Conservation (phyloP, 2,888 invertebrate genomes). For the Carpatolechia fugitivella region DNA sequence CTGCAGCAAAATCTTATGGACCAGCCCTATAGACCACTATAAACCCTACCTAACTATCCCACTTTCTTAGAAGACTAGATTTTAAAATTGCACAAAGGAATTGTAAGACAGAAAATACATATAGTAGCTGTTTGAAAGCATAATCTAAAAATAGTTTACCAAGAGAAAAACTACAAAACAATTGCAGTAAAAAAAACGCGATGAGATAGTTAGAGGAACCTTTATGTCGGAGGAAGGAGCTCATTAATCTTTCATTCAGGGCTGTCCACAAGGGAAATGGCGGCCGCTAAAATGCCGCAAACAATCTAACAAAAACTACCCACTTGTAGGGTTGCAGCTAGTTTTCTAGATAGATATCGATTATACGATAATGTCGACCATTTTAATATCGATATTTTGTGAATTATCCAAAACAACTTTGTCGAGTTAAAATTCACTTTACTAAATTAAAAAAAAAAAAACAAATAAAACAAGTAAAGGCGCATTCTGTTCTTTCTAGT, state of each 20-base stretch:
- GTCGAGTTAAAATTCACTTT: no score
- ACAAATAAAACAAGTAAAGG: no score
- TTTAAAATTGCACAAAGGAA: neutral
- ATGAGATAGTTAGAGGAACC: slow-evolving; percentile 4
- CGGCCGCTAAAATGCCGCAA: slow-evolving; percentile 11
- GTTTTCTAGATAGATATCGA: no score
- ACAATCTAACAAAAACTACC: slow-evolving; percentile 2
- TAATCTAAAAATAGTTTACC: neutral
- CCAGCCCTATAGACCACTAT: neutral
- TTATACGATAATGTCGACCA: no score
- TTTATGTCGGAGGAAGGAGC: neutral
- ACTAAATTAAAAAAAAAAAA: no score
- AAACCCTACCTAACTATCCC: no score
- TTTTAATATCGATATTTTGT: no score
- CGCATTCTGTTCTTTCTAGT: no score
- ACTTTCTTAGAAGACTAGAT: no score
- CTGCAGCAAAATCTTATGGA: neutral
- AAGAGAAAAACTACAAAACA: neutral
- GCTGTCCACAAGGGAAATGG: slow-evolving; percentile 9
- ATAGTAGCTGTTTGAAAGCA: neutral
- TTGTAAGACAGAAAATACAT: neutral
- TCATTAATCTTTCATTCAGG: slow-evolving; percentile 30
- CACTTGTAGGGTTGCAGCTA: neutral
- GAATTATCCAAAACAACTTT: no score
- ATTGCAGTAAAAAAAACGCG: neutral